A percentile compares a stretch with the other conserved stretches of the same genome.
Conservation (phyloP, 1,140 invertebrate species). For the Anthonomus grandis region DNA sequence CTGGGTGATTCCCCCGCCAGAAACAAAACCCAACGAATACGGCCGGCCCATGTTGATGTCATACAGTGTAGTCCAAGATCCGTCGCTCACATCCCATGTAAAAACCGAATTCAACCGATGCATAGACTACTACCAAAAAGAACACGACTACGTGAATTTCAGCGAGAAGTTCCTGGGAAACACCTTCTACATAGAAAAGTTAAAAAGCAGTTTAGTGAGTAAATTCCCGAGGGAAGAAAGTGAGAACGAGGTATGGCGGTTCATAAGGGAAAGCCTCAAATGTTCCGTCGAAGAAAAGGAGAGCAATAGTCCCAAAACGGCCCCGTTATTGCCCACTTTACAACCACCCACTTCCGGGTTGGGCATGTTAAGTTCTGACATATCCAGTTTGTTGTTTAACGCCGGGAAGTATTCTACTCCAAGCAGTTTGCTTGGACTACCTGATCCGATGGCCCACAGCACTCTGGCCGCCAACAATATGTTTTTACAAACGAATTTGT, state of each 20-base stretch:
- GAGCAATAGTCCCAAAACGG: slow-evolving; percentile 52
- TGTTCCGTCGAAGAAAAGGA: slow-evolving; percentile 56
- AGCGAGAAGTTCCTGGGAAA: slow-evolving; percentile 65
- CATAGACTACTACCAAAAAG: slow-evolving; percentile 79
- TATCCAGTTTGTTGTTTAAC: slow-evolving; percentile 59
- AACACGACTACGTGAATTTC: slow-evolving; percentile 77
- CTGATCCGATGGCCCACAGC: slow-evolving; percentile 65
- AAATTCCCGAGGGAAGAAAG: slow-evolving; percentile 66
- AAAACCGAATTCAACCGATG: slow-evolving; percentile 84
- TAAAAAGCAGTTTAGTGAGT: slow-evolving; percentile 64
- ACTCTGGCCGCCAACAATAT: slow-evolving; percentile 66
- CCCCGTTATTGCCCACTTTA: slow-evolving; percentile 44
- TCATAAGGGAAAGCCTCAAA: slow-evolving; percentile 56
- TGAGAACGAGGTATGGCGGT: slow-evolving; percentile 62
- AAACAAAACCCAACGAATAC: slow-evolving; percentile 86
- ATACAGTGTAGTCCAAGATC: slow-evolving; percentile 79
- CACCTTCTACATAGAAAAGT: slow-evolving; percentile 74
- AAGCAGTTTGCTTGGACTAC: slow-evolving; percentile 56
- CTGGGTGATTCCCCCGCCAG: slow-evolving; percentile 92
- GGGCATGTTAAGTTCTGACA: slow-evolving; percentile 57
- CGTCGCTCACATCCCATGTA: slow-evolving; percentile 75
- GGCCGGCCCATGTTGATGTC: slow-evolving; percentile 86
- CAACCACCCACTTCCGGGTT: slow-evolving; percentile 54
- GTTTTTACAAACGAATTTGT: slow-evolving; percentile 57
- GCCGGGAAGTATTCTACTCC: slow-evolving; percentile 58